Evolutionary conservation across 2,113 vertebrate genomes (phyloP).

Genomic region (Hipposideros armiger): DNA sequence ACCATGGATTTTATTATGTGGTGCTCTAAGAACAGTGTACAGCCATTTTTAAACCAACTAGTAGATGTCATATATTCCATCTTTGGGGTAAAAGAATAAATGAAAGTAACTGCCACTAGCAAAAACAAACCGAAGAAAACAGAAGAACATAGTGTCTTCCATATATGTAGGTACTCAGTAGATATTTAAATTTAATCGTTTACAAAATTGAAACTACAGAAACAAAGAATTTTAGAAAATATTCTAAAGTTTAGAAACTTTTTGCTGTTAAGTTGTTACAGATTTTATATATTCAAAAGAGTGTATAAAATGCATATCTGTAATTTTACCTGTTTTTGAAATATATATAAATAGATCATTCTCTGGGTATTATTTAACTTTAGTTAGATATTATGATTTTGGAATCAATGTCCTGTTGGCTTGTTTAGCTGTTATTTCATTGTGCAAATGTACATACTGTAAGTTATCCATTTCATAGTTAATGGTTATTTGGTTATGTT

Average conservation of each 20-base stretch:
- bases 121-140: neutral
- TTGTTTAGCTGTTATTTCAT: neutral
- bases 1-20: conserved; percentile 19
- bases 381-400: conserved; percentile 9
- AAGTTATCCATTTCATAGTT: neutral
- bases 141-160: neutral
- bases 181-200: neutral
- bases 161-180: neutral
- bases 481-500: neutral
- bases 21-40: neutral
- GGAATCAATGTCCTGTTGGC: neutral
- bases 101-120: neutral
- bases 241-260: conserved; percentile 19
- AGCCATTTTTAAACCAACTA: conserved; percentile 39
- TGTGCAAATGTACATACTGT: neutral
- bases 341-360: neutral
- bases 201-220: conserved; percentile 6
- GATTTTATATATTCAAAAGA: neutral
- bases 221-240: neutral
- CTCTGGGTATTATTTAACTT: neutral
- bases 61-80: neutral
- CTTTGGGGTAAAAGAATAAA: conserved; percentile 31
- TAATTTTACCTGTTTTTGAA: conserved; percentile 43
- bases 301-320: neutral
- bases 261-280: neutral